These are phyloP conservation scores for Cryptocephalus primarius DNA, from an alignment of 2,888 invertebrate species.

Conservation along the genomic window DNA sequence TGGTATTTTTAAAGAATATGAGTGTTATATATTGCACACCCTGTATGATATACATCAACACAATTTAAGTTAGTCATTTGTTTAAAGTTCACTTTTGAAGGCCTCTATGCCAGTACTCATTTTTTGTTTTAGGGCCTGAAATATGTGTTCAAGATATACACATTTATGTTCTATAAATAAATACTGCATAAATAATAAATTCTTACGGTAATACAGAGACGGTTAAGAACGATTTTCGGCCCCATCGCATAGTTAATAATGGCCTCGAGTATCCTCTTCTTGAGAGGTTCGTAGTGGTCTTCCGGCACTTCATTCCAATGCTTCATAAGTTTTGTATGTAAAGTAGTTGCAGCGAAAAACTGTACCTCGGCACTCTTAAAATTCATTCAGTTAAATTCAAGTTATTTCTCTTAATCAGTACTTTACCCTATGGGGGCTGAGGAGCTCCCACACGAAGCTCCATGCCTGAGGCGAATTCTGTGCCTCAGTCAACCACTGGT, in stretches of 20 bases:
- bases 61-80: too few species aligned
- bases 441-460: conserved; percentile 85
- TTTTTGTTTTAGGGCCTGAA: too few species aligned
- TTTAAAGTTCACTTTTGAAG: too few species aligned
- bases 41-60: too few species aligned
- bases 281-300: conserved; percentile 65
- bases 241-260: conserved; percentile 68
- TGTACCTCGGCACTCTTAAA: conserved; percentile 76
- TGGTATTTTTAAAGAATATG: background rate
- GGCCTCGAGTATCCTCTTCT: conserved; percentile 65
- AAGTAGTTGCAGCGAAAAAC: conserved; percentile 85
- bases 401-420: conserved; percentile 1
- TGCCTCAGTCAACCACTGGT: conserved; percentile 75
- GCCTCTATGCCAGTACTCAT: too few species aligned
- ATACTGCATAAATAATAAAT: background rate
- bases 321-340: conserved; percentile 79
- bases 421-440: conserved; percentile 68
- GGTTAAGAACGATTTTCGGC: conserved; percentile 75
- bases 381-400: conserved; percentile 11
- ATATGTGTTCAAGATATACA: too few species aligned
- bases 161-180: too few species aligned
- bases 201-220: conserved; percentile 80
- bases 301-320: conserved; percentile 80
- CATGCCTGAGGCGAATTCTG: conserved; percentile 83
- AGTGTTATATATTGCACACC: background rate